Evolutionary conservation across 2,797 vertebrate species (phyloP), one percentile per base, ranked within the genome.

Genomic region (Fistularia commersonii): DNA sequence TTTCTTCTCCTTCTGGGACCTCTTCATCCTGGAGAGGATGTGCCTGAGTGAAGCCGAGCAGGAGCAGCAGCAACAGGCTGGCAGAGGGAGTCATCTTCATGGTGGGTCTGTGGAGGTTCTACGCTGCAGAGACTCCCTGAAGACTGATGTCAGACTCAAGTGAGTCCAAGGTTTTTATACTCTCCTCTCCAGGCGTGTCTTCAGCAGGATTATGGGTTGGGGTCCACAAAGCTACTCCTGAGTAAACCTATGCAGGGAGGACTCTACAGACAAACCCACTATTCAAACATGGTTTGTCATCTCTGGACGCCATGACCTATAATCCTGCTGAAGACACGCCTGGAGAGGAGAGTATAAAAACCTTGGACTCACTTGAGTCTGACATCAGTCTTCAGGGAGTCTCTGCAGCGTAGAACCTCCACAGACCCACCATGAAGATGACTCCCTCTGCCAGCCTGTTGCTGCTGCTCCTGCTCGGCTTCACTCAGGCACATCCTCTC

Each of bases 131-230:
- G 58, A 61, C 54, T 76, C 61, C 37, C 54, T 56, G 55, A 55
- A 54, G 60, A 41, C 61, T 32, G 66, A 57, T 79, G 63, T 54
- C 8, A 60, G 65, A 54, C 54, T 72, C 47, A 11, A 12, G 40
- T 69, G 59, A 64, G 68, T 61, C 51, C 66, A 48, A 56, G 54
- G 32, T 61, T 59, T 85, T 83, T 81, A 82, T 76, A 74, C 60
- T 66, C 36, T 41, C 38, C 33, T 52, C 43, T 48, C 15, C 51
- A 77, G 79, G 63, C 77, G 74, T 79, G 66, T 74, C 76, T 65
- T 48, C 35, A 54, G 62, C 42, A 47, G 74, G 70, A 66, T 79
- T 70, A 54, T 61, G 57, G 69, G 59, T 32, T 59, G 57, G 11
- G 38, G 23, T 50, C 48, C 23, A 32, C 11, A 41, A 2, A 40